phyloP scores from a whole-genome alignment of 1,140 invertebrate species.

The Pogonognathellus flavescens region DNA sequence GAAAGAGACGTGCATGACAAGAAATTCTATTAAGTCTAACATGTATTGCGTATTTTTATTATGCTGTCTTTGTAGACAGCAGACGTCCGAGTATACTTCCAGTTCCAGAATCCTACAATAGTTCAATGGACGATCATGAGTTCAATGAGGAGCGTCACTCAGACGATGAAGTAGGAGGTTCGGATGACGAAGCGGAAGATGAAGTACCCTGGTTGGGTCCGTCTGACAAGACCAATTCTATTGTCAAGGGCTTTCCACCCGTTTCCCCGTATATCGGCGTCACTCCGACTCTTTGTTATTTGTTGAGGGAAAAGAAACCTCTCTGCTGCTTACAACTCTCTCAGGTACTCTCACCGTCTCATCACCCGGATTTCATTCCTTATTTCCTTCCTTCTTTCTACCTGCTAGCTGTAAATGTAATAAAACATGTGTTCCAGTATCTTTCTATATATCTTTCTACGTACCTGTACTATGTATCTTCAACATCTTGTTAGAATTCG shows the following conservation, averaged over 20 bases:
- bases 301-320: conserved; percentile 95
- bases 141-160: conserved; percentile 77
- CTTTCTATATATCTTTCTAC: no score
- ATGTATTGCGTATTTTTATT: conserved; percentile 10
- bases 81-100: conserved; percentile 87
- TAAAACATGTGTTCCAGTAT: neutral
- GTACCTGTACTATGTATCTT: no score
- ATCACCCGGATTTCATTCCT: neutral
- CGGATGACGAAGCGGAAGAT: conserved; percentile 89
- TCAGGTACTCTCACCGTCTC: conserved; percentile 76
- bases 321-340: conserved; percentile 95
- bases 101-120: conserved; percentile 85
- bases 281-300: conserved; percentile 94
- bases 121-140: conserved; percentile 61
- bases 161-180: conserved; percentile 76
- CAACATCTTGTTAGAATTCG: neutral
- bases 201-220: conserved; percentile 89
- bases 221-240: conserved; percentile 84
- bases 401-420: neutral
- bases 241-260: conserved; percentile 90
- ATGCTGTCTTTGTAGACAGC: conserved; percentile 75
- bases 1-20: no score
- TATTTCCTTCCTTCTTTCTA: neutral
- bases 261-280: conserved; percentile 98
- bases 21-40: neutral